Evolutionary conservation across 1,140 invertebrate species (phyloP), one percentile per base, ranked within the genome.

Genomic region (Leptinotarsa lineolata): DNA sequence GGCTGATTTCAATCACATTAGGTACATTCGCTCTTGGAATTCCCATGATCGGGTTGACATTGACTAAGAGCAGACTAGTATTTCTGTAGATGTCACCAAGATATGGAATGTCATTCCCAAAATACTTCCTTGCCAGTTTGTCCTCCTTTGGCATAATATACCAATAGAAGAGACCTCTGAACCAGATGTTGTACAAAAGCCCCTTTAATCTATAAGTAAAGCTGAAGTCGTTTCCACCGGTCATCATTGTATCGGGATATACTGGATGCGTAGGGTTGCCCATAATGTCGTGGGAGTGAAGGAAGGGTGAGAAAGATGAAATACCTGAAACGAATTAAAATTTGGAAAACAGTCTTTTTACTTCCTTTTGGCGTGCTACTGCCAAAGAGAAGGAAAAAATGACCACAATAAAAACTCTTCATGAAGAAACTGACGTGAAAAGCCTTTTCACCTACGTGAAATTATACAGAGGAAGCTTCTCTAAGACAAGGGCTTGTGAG

Each of bases 41-140:
- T 61, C 83, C 78, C 68, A 86, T 82, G 15, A 84, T 79, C 3
- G 84, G 83, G 80, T 88, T 84, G 16, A 76, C 77, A 77, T 87
- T 88, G 0, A 86, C 44, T 67, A 90, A 84, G 16, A 89, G 48
- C 77, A 90, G 76, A 70, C 86, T 85, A 2, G 86, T 80, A 79
- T 87, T 86, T 60, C 81, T 83, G 44, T 82, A 78, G 4, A 89
- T 71, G 30, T 89, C 85, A 3, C 82, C 78, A 5, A 89, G 78
- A 59, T 81, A 73, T 0, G 87, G 86, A 13, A 81, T 72, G 63
- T 83, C 73, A 2, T 78, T 24, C 12, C 84, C 86, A 74, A 86
- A 86, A 77, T 83, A 67, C 74, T 84, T 79, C 73, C 77, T 84
- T 0, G 84, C 68, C 2, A 83, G 67, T 73, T 77, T 64, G 68